Evolutionary conservation across 1,140 invertebrate species (phyloP), one percentile per base, ranked within the genome.

Genomic region (Aricia agestis): DNA sequence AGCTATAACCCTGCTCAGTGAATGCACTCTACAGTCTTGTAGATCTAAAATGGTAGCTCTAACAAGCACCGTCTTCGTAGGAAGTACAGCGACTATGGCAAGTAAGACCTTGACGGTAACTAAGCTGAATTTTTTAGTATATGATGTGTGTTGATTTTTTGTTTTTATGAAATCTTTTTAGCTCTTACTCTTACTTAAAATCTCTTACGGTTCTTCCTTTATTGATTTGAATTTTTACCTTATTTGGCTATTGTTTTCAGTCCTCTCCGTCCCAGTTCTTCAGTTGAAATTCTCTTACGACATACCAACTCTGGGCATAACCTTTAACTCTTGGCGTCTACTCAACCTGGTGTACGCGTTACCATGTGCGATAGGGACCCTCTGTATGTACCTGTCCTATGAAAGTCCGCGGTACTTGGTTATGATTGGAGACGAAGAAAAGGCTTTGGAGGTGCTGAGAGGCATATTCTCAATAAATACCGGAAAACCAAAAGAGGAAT

Each of bases 341-440:
- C 95, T 95, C 79, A 83, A 94, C 15, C 83, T 94, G 0, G 76
- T 95, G 0, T 95, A 93, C 75, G 92, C 93, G 1, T 58, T 94
- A 1, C 95, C 95, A 0, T 92, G 93, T 68, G 86, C 94, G 0
- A 58, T 93, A 0, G 93, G 93, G 2, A 93, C 93, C 3, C 19
- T 94, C 1, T 81, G 92, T 0, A 84, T 95, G 11, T 82, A 90
- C 7, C 87, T 92, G n/a, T 92, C 95, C 45, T 94, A 93, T 0
- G 95, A 96, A 79, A 96, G 95, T 81, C 95, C 95, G 0, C 94
- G 95, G 78, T 96, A 93, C 77, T 82, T 95, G 0, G 84, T 95
- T 0, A 82, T 87, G 32, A 86, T 90, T 74, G 93, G 94, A 71
- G 82, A 92, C 18, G 82, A 93, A 13, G 82, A 92, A 1, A 90